Base-by-base conservation (phyloP, 2,797 vertebrate genomes). In the Echeneis naucrates region DNA sequence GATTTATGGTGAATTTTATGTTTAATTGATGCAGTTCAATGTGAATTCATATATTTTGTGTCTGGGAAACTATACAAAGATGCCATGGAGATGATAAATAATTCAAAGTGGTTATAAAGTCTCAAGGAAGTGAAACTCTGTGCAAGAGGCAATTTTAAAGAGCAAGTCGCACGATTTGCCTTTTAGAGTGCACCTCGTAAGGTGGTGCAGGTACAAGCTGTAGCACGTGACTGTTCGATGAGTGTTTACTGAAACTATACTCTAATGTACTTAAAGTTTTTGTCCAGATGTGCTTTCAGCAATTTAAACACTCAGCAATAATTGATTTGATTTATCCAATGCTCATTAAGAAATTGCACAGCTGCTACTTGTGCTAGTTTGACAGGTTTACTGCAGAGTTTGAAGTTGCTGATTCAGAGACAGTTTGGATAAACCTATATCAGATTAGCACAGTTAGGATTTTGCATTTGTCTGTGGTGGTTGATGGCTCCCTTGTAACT, bases 31-130 rank as follows among this genome's bases (percentile, higher is more conserved):
- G 35, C n/a, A 35, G 16, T 23, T 19, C 10, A 53, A 17, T 35
- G 26, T 42, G 2, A 62, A 51, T 44, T 40, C 23, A 14, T 42
- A 1, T 23, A 1, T 10, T 58, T 4, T 4, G 17, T 44, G 21
- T 38, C 37, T 38, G 59, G 13, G 5, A 63, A 63, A 13, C 24
- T 48, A 45, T 4, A 35, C 32, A 67, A n/a, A 30, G 4, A 3
- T 35, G 19, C 2, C 19, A 19, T 45, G 16, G 14, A 26, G 14
- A 27, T 48, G 6, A 32, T 50, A 21, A 17, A 58, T 47, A 38
- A 60, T 69, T 55, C n/a, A 51, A 55, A 61, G 10, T 13, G 21
- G 33, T 54, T 35, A 27, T 19, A 48, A 38, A 16, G 19, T 26
- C 24, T 59, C 17, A 30, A 35, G 24, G 21, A 47, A 38, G 37